A percentile compares a stretch with the other conserved stretches of the same genome.
phyloP scores from a whole-genome alignment of 2,113 vertebrate species.

The Coturnix japonica region DNA sequence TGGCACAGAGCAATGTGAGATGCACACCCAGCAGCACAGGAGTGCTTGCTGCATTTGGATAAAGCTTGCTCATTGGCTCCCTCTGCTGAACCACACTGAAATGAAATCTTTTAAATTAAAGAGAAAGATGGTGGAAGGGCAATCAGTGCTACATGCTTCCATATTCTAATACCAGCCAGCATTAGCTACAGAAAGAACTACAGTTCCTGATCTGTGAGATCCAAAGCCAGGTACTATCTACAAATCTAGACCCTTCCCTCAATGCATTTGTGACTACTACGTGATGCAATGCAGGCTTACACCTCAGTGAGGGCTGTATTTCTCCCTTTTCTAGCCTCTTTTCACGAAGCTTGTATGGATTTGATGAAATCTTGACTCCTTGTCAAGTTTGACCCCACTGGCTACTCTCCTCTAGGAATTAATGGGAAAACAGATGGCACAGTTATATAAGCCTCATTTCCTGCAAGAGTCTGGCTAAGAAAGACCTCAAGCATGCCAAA shows the following conservation, averaged over 20 bases:
- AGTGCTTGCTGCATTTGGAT: rapidly evolving
- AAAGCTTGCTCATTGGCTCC: constrained; percentile 2
- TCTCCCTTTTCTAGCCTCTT: background rate
- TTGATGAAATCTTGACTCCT: background rate
- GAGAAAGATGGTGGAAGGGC: background rate
- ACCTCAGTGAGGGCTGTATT: rapidly evolving
- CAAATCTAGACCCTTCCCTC: background rate
- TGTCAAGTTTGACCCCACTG: background rate
- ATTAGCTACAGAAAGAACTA: background rate
- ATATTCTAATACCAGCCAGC: background rate
- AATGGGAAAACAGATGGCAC: constrained; percentile 58
- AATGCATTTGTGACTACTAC: rapidly evolving
- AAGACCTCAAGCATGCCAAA: constrained; percentile 1
- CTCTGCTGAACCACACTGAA: background rate
- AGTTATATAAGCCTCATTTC: constrained; percentile 53
- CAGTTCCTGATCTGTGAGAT: rapidly evolving
- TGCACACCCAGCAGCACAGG: rapidly evolving
- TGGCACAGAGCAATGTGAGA: rapidly evolving
- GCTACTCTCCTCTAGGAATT: constrained; percentile 17
- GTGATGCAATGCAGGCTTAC: rapidly evolving
- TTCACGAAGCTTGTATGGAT: background rate
- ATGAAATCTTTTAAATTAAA: background rate
- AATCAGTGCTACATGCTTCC: rapidly evolving
- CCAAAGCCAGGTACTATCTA: background rate
- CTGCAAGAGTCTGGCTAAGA: constrained; percentile 38